Percentiles rank a stretch among this genome's conserved stretches.
Evolutionary conservation across 1,140 invertebrate genomes (phyloP).

Genomic region (Drosophila grimshawi): DNA sequence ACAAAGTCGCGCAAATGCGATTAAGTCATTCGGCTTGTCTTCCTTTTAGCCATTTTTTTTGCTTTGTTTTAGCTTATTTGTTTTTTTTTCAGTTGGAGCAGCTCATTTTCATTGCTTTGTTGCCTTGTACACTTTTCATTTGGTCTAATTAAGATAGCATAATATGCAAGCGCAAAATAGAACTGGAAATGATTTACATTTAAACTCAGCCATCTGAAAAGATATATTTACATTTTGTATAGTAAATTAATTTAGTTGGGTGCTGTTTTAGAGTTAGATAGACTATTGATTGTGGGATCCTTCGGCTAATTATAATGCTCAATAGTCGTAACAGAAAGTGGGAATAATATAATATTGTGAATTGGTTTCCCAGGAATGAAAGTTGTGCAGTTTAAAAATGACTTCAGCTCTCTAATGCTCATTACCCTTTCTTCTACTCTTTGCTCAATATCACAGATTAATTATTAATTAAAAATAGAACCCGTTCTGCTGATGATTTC

Average conservation of each 20-base stretch:
- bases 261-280: not conserved
- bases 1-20: constrained; percentile 77
- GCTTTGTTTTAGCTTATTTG: constrained; percentile 11
- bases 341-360: no score
- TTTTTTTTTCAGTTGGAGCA: constrained; percentile 31
- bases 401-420: no score
- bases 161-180: constrained; percentile 52
- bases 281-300: not conserved
- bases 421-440: no score
- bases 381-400: no score
- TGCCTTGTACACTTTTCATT: constrained; percentile 70
- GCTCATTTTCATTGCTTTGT: constrained; percentile 48
- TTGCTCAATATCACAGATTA: no score
- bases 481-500: no score
- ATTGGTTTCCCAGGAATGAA: no score
- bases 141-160: constrained; percentile 68
- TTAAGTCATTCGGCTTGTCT: constrained; percentile 72
- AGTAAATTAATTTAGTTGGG: not conserved
- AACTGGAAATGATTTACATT: constrained; percentile 37
- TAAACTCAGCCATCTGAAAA: constrained; percentile 35
- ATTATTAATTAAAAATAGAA: no score
- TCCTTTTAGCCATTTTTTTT: constrained; percentile 4
- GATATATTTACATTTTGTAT: constrained; percentile 1
- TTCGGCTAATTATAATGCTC: no score
- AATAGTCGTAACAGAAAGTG: no score